Base-by-base conservation (phyloP, 2,113 vertebrate genomes). In the Stigmatopora nigra region DNA sequence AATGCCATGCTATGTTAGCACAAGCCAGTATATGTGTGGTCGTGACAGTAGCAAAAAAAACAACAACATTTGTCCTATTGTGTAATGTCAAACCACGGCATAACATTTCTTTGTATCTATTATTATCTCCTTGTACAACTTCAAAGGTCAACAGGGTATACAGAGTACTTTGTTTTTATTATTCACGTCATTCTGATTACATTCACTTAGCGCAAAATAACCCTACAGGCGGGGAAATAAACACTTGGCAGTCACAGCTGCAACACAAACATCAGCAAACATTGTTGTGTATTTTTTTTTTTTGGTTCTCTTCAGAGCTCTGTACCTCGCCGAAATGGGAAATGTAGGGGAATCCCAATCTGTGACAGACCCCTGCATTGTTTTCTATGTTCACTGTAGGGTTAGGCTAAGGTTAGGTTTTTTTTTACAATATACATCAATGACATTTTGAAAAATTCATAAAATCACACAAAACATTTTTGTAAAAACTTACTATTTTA, bases 291-390 rank as follows among this genome's bases (percentile, higher is more conserved):
- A 31, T 62, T 25, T 47, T 12, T 2, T 41, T 63, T n/a, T n/a
- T n/a, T n/a, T n/a, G n/a, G 70, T 4, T 70, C 81, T 48, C 64
- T 72, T 76, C 68, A 48, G 63, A 47, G 56, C 44, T 75, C 68
- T 65, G 31, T 49, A 57, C 56, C 49, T 71, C 67, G 14, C 47
- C n/a, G 25, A 22, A 66, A 57, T 56, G 68, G 68, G 77, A 72
- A 80, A 77, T 78, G 74, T 63, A 66, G 84, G 84, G 82, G 82
- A 84, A 82, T 84, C 79, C 82, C 84, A 12, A 61, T 63, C 15
- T 64, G 61, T 73, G 73, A 78, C 82, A 81, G 73, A 73, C 75
- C 65, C 67, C 61, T 73, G 38, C 70, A 83, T 86, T 86, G 82
- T 86, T 83, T 44, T 52, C 65, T 58, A 49, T 78, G 5, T 7